Evolutionary conservation across 1,140 invertebrate species (phyloP).

Genomic region (Hypsibius dujardini): DNA sequence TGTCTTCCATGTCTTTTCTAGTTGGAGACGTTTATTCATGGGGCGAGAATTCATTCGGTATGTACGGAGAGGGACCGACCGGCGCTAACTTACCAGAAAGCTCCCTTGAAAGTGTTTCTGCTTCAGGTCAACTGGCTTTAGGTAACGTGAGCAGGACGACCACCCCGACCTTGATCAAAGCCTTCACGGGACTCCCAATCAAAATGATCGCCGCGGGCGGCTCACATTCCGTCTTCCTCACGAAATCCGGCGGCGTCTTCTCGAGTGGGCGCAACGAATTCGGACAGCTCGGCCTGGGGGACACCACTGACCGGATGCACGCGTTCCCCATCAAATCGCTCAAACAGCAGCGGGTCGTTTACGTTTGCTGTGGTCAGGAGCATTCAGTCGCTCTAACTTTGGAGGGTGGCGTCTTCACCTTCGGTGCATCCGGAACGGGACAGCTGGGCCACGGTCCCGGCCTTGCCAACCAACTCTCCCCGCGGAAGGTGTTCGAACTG

Average conservation of each 20-base stretch:
- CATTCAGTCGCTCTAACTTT: constrained; percentile 70
- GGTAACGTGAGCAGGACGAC: constrained; percentile 31
- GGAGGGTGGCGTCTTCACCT: constrained; percentile 85
- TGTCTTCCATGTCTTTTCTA: constrained; percentile 30
- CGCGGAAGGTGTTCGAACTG: constrained; percentile 66
- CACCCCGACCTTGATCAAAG: constrained; percentile 46
- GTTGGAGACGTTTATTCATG: constrained; percentile 66
- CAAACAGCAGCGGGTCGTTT: constrained; percentile 54
- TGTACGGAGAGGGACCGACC: constrained; percentile 37
- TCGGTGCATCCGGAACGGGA: constrained; percentile 66
- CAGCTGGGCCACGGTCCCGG: constrained; percentile 64
- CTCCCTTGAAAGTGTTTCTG: constrained; percentile 13
- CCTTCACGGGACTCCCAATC: constrained; percentile 58
- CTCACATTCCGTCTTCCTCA: constrained; percentile 33
- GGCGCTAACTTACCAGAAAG: constrained; percentile 35
- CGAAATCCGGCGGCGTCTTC: constrained; percentile 57
- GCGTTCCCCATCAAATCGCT: constrained; percentile 29
- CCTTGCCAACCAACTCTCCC: constrained; percentile 57
- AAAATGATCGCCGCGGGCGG: constrained; percentile 63
- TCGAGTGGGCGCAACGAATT: constrained; percentile 77
- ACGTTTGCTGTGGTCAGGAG: constrained; percentile 65
- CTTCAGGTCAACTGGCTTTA: constrained; percentile 20
- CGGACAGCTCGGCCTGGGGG: constrained; percentile 58
- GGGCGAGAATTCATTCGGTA: constrained; percentile 64
- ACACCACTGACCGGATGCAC: constrained; percentile 2